A percentile compares a stretch with the other conserved stretches of the same genome.
phyloP scores from a whole-genome alignment of 2,113 vertebrate species.

The Columba janthina region DNA sequence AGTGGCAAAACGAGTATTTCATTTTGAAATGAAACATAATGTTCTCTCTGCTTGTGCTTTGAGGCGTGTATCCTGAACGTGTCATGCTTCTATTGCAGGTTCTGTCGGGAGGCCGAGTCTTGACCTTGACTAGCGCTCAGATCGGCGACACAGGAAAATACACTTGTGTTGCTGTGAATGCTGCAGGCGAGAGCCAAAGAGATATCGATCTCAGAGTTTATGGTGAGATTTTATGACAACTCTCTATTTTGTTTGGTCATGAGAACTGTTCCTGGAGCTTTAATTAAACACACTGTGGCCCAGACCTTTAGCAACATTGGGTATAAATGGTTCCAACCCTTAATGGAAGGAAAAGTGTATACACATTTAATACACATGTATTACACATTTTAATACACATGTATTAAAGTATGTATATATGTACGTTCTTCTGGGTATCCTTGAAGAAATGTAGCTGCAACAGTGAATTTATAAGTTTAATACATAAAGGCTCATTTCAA shows the following conservation, averaged over 20 bases:
- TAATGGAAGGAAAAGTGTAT: background rate
- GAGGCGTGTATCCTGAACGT: background rate
- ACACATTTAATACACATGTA: too few relatives aligned
- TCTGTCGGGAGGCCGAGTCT: slow-evolving; percentile 84
- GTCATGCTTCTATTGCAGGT: slow-evolving; percentile 70
- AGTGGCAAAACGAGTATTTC: background rate
- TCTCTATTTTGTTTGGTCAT: background rate
- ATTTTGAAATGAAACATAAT: background rate
- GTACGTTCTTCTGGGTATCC: background rate
- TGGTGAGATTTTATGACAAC: slow-evolving; percentile 76
- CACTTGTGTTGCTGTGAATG: slow-evolving; percentile 93
- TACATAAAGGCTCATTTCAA: background rate
- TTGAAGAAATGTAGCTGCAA: background rate
- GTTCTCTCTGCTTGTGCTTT: background rate
- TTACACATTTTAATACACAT: too few relatives aligned
- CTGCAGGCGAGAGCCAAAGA: slow-evolving; percentile 90
- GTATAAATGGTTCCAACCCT: background rate
- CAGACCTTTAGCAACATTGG: background rate
- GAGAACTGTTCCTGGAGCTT: background rate
- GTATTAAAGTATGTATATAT: background rate
- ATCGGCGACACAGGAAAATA: slow-evolving; percentile 88
- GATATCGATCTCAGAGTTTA: slow-evolving; percentile 86
- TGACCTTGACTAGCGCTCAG: slow-evolving; percentile 85
- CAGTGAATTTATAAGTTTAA: background rate
- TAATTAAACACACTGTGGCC: background rate